A percentile compares a stretch with the other conserved stretches of the same genome.
Conservation (phyloP, 2,888 invertebrate genomes). For the Brachynemurus nebulosus region DNA sequence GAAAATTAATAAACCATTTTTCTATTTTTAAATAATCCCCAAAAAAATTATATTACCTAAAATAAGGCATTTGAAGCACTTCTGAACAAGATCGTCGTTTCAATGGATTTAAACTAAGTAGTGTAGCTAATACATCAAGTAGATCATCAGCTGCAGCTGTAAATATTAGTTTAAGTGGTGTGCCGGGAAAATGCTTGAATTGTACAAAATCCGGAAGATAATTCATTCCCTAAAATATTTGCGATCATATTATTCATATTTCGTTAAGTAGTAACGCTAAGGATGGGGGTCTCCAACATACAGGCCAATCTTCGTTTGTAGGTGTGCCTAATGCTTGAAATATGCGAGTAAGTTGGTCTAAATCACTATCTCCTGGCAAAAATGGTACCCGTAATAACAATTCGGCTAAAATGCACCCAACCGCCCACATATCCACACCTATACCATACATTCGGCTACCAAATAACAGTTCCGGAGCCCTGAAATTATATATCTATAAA, state of each 20-base stretch:
- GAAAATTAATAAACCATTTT: conserved; percentile 9
- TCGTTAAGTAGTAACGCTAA: background rate
- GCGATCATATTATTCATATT: conserved; percentile 5
- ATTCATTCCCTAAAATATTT: conserved; percentile 40
- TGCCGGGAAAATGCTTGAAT: conserved; percentile 75
- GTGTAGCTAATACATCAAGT: conserved; percentile 59
- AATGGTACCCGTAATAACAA: conserved; percentile 81
- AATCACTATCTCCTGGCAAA: conserved; percentile 90
- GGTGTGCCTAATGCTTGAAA: conserved; percentile 96
- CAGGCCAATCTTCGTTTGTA: conserved; percentile 83
- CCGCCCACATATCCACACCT: conserved; percentile 97
- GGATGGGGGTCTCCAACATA: conserved; percentile 27
- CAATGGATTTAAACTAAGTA: conserved; percentile 72
- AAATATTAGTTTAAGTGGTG: conserved; percentile 82
- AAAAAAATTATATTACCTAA: conserved; percentile 32
- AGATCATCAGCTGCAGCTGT: conserved; percentile 91
- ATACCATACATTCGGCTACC: conserved; percentile 92
- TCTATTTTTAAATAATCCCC: conserved; percentile 24
- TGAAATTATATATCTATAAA: conserved; percentile 23
- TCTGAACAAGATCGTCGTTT: conserved; percentile 68
- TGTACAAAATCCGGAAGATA: conserved; percentile 81
- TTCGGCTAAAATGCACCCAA: conserved; percentile 96
- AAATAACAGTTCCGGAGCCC: conserved; percentile 86
- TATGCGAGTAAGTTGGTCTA: conserved; percentile 92
- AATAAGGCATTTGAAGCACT: conserved; percentile 80